Evolutionary conservation across 2,113 vertebrate genomes (phyloP), one percentile per base, ranked within the genome.

Genomic region (Panurus biarmicus): DNA sequence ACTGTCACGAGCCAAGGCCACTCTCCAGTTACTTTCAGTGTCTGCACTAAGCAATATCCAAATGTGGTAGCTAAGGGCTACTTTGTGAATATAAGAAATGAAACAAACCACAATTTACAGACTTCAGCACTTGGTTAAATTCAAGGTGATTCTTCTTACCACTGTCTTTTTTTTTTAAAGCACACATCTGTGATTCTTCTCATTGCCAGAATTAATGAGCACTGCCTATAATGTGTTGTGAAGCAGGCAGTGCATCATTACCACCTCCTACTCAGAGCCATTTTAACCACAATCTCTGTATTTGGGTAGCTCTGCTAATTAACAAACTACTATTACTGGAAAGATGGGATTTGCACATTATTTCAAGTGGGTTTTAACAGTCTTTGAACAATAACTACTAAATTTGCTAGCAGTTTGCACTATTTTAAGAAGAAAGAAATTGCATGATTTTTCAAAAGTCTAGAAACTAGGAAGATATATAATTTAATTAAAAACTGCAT

Each of bases 291-390:
- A 94, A 96, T 94, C 94, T 95, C 94, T 75, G 71, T 97, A 96
- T 97, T 97, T 96, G 91, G 90, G 92, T 90, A 97, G 95, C 90
- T 97, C 86, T 80, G 85, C 85, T 97, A 98, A 98, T 97, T 97
- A 98, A 94, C 92, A 97, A 91, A 82, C 79, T 78, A 35, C 84
- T 94, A 92, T 97, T 97, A 95, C 83, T 83, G 58, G 78, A 95
- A 96, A 96, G 87, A 97, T 93, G 94, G 89, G 76, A 97, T 78
- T 95, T 89, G 81, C 94, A 94, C 77, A 84, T 95, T 96, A 97
- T 96, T 97, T 97, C 93, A 96, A 96, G 96, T 89, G 76, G 64
- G 60, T 95, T 97, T 98, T 95, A 96, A 93, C 85, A 90, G 77
- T 88, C 76, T 94, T 95, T 75, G 94, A 96, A 85, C 15, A 85